These are phyloP conservation scores for Falcunculus frontatus DNA, from an alignment of 2,113 vertebrate genomes.

Conservation along the genomic window DNA sequence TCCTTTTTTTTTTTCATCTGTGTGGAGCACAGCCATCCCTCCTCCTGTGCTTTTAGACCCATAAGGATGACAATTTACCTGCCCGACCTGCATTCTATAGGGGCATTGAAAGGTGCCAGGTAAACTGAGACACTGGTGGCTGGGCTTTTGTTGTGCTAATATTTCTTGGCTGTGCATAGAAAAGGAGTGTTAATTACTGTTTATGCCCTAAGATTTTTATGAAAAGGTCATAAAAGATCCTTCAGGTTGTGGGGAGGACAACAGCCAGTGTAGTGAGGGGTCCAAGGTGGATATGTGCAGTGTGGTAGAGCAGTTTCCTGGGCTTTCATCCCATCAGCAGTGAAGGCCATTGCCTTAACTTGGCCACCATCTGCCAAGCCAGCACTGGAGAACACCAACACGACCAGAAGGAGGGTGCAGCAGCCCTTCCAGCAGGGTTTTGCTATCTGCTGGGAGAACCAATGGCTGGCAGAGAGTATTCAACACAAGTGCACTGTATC, in stretches of 20 bases:
- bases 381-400: fast-evolving
- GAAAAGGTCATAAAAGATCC: background rate
- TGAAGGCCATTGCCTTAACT: background rate
- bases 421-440: background rate
- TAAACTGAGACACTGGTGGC: background rate
- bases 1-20: background rate
- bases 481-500: background rate
- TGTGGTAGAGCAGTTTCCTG: background rate
- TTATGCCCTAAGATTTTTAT: background rate
- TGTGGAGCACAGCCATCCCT: background rate
- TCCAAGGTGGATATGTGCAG: background rate
- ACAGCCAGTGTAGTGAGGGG: background rate
- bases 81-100: background rate
- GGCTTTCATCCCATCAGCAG: background rate
- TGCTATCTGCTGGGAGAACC: background rate
- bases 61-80: background rate
- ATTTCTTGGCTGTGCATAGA: background rate
- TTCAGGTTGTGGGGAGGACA: background rate
- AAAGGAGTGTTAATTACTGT: background rate
- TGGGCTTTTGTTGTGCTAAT: background rate
- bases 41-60: background rate
- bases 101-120: background rate
- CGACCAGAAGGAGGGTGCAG: background rate
- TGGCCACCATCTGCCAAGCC: background rate
- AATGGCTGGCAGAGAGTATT: background rate